A percentile compares a stretch with the other conserved stretches of the same genome.
phyloP scores from a whole-genome alignment of 2,113 vertebrate genomes.

The Daboia siamensis region DNA sequence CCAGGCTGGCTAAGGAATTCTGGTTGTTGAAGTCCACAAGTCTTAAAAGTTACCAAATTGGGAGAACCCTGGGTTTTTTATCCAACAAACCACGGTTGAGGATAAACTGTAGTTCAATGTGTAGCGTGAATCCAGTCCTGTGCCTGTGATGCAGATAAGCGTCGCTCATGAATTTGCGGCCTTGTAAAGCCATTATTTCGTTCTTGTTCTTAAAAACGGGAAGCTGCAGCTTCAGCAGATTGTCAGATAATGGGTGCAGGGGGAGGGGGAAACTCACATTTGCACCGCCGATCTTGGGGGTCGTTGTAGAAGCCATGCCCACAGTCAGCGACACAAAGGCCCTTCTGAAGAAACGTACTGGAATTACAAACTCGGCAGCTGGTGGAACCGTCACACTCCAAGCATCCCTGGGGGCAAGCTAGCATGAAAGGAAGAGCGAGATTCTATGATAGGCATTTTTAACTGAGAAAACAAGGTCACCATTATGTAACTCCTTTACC shows the following conservation, averaged over 20 bases:
- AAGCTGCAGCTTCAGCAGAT: neutral
- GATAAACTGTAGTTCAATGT: neutral
- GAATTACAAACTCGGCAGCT: conserved; percentile 74
- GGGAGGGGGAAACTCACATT: conserved; percentile 69
- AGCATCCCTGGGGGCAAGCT: conserved; percentile 84
- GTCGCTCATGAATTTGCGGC: neutral
- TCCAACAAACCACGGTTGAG: neutral
- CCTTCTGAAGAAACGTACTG: conserved; percentile 73
- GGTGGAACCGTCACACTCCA: conserved; percentile 71
- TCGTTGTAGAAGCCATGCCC: conserved; percentile 76
- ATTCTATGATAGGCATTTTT: rapidly evolving
- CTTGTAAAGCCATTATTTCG: neutral
- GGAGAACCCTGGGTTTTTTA: neutral
- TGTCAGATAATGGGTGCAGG: neutral
- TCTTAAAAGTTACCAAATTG: neutral
- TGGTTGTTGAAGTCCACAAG: neutral
- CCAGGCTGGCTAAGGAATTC: neutral
- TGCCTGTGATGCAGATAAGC: too few species aligned
- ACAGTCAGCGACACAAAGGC: conserved; percentile 80
- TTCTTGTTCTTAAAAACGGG: neutral
- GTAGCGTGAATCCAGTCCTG: neutral
- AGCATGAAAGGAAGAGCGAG: conserved; percentile 7
- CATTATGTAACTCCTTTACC: rapidly evolving
- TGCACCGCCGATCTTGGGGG: conserved; percentile 70
- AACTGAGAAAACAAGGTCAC: neutral